Conservation (phyloP, 2,113 vertebrate species). For the Pagrus major region DNA sequence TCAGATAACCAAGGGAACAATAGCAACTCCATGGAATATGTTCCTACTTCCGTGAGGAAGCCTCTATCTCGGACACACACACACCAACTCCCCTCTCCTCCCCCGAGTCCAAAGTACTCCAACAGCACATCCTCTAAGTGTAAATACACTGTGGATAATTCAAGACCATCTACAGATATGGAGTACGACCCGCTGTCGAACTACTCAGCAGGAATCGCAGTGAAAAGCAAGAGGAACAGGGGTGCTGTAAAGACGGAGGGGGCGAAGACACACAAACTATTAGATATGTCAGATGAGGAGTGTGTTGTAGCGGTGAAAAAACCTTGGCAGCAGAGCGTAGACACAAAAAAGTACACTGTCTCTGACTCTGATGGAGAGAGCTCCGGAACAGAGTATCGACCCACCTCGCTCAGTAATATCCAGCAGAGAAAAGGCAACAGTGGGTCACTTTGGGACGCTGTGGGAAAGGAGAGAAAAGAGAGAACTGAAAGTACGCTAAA, state of each 20-base stretch:
- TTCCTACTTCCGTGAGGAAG: constrained; percentile 88
- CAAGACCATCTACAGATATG: constrained; percentile 92
- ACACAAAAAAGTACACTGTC: constrained; percentile 81
- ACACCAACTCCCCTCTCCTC: constrained; percentile 43
- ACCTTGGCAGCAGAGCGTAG: constrained; percentile 55
- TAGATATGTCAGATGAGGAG: constrained; percentile 73
- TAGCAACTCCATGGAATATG: constrained; percentile 88
- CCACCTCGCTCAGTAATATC: constrained; percentile 69
- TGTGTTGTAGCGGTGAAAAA: constrained; percentile 85
- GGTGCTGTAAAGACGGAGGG: constrained; percentile 30
- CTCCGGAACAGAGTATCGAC: constrained; percentile 81
- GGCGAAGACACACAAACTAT: constrained; percentile 69
- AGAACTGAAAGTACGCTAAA: constrained; percentile 63
- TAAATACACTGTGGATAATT: constrained; percentile 95
- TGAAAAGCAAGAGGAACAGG: constrained; percentile 83
- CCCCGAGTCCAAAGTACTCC: constrained; percentile 64
- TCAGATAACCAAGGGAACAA: constrained; percentile 74
- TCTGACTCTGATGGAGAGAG: constrained; percentile 91
- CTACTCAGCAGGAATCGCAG: constrained; percentile 89
- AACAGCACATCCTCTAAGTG: constrained; percentile 75
- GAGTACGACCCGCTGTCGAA: constrained; percentile 97
- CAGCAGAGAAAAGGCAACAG: constrained; percentile 70
- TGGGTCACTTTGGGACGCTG: constrained; percentile 1
- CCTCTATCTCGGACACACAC: constrained; percentile 58
- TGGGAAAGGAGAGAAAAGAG: constrained; percentile 55